phyloP scores from a whole-genome alignment of 2,888 invertebrate genomes.

The Epicampocera succincta region DNA sequence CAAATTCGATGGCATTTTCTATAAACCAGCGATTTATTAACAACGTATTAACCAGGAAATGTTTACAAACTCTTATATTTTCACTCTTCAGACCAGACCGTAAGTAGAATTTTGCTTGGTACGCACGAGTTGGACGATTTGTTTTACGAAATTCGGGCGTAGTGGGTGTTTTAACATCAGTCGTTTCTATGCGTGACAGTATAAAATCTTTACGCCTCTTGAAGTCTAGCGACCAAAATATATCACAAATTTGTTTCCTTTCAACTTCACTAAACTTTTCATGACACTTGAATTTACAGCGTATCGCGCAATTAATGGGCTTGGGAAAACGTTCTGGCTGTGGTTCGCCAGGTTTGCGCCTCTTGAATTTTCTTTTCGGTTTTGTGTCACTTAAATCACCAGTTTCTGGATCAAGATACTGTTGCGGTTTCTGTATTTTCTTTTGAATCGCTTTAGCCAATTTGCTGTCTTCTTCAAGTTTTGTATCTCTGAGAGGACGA shows the following conservation, averaged over 20 bases:
- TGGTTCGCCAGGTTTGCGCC: constrained; percentile 58
- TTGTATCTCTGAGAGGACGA: constrained; percentile 27
- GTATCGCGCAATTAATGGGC: constrained; percentile 70
- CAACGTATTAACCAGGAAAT: constrained; percentile 68
- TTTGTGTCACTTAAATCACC: constrained; percentile 34
- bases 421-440: constrained; percentile 29
- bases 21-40: constrained; percentile 63
- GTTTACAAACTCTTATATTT: constrained; percentile 69
- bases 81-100: constrained; percentile 60
- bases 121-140: constrained; percentile 63
- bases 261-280: constrained; percentile 69
- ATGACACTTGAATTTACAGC: constrained; percentile 70
- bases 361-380: constrained; percentile 43
- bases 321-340: constrained; percentile 66
- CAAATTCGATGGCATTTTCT: constrained; percentile 64
- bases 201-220: constrained; percentile 72
- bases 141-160: constrained; percentile 67
- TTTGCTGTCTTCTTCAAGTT: constrained; percentile 24
- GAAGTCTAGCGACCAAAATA: constrained; percentile 71
- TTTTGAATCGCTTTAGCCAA: neutral
- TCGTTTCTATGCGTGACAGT: constrained; percentile 70
- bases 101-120: constrained; percentile 66
- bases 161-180: constrained; percentile 63
- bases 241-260: constrained; percentile 69
- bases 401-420: constrained; percentile 57